These are phyloP conservation scores for Lamellibrachia columna DNA, from an alignment of 2,888 invertebrate genomes.

Conservation along the genomic window DNA sequence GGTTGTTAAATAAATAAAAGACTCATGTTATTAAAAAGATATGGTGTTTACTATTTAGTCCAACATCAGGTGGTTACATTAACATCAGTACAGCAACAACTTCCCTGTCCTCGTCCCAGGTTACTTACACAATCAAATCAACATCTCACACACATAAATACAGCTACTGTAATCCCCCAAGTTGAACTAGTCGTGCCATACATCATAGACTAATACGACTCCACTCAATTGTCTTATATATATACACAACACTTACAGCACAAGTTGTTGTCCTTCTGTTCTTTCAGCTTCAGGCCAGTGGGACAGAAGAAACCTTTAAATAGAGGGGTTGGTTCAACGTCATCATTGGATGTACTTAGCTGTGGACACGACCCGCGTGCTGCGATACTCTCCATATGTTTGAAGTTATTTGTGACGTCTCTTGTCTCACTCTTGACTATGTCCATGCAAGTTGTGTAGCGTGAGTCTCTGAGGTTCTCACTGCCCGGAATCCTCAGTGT, in stretches of 20 bases:
- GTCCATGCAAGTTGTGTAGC: constrained; percentile 2
- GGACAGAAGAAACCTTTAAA: background rate
- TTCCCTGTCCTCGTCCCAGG: background rate
- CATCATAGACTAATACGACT: background rate
- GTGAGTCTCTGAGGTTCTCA: background rate
- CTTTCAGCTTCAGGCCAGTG: background rate
- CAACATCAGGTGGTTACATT: background rate
- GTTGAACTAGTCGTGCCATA: background rate
- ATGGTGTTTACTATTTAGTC: background rate
- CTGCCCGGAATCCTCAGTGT: background rate
- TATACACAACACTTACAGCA: background rate
- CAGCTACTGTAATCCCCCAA: background rate
- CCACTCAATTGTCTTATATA: background rate
- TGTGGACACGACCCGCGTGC: background rate
- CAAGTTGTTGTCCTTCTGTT: background rate
- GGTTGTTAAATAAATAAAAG: too few relatives aligned
- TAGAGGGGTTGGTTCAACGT: background rate
- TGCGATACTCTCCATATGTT: background rate
- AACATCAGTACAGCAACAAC: background rate
- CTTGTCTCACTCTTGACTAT: background rate
- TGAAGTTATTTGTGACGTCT: background rate
- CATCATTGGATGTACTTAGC: background rate
- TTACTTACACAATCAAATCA: background rate
- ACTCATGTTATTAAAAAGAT: background rate
- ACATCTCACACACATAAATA: background rate